These are phyloP conservation scores for Kryptolebias marmoratus DNA, from an alignment of 2,113 vertebrate genomes.

Conservation along the genomic window DNA sequence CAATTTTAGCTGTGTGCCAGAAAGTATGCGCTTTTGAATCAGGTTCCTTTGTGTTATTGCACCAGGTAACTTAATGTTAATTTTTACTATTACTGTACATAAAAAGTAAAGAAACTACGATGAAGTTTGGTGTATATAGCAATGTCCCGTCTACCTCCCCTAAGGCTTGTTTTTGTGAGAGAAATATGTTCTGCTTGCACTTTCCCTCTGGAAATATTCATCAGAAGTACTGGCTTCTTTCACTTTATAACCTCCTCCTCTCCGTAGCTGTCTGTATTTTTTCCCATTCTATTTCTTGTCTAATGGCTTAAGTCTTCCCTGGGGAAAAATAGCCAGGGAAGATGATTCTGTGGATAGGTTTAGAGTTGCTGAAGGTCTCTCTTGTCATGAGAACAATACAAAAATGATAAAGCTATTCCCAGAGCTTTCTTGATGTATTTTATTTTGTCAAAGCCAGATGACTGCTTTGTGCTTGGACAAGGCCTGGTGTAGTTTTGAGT, in stretches of 20 bases:
- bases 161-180: constrained; percentile 58
- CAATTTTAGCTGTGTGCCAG: too few species aligned
- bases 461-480: constrained; percentile 49
- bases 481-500: constrained; percentile 52
- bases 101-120: constrained; percentile 29
- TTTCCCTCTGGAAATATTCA: constrained; percentile 67
- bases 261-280: constrained; percentile 48
- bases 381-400: constrained; percentile 79
- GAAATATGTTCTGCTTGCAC: constrained; percentile 61
- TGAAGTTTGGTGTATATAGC: constrained; percentile 33
- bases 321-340: constrained; percentile 67
- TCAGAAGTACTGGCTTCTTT: constrained; percentile 64
- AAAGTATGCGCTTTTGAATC: too few species aligned
- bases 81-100: background rate
- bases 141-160: constrained; percentile 37
- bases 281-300: constrained; percentile 43
- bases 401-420: constrained; percentile 73
- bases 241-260: constrained; percentile 68
- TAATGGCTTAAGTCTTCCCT: constrained; percentile 76
- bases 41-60: too few species aligned
- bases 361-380: constrained; percentile 74
- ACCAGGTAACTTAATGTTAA: too few species aligned
- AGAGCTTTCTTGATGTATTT: constrained; percentile 68
- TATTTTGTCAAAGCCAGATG: constrained; percentile 64
- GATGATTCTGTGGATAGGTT: constrained; percentile 70